phyloP scores from a whole-genome alignment of 2,888 invertebrate genomes.

The Yponomeuta malinellus region DNA sequence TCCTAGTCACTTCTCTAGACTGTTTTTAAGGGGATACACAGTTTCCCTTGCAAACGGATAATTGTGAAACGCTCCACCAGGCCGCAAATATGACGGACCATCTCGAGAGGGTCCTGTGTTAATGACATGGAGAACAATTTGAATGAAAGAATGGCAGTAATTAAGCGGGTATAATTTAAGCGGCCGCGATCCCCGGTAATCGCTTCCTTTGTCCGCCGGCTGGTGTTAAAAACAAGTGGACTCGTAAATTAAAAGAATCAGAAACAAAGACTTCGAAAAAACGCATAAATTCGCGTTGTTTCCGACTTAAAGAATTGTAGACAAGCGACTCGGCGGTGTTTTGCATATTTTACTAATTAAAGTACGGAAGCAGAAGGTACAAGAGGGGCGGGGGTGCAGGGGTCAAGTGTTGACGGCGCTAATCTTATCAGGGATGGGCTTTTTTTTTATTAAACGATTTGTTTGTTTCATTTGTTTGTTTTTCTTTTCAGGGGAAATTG shows the following conservation, averaged over 20 bases:
- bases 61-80: too few species aligned
- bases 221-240: background rate
- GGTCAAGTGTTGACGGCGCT: constrained; percentile 1
- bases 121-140: background rate
- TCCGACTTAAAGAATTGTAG: constrained; percentile 8
- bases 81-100: background rate
- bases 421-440: constrained; percentile 7
- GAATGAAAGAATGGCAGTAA: background rate
- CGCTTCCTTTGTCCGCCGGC: background rate
- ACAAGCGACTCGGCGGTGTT: constrained; percentile 30
- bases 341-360: constrained; percentile 61
- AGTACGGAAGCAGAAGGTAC: constrained; percentile 28
- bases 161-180: background rate
- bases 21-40: too few species aligned
- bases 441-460: constrained; percentile 7
- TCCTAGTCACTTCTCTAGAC: too few species aligned
- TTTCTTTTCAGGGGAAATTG: background rate
- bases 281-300: constrained; percentile 2
- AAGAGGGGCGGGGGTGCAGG: background rate
- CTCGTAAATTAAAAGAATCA: background rate
- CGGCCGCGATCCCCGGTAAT: background rate
- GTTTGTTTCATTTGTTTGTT: background rate
- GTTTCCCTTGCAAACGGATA: too few species aligned
- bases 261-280: constrained; percentile 8
- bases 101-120: background rate